A percentile compares a stretch with the other conserved stretches of the same genome.
Conservation (phyloP, 2,797 vertebrate genomes). For the Orientallactaga sibirica region DNA sequence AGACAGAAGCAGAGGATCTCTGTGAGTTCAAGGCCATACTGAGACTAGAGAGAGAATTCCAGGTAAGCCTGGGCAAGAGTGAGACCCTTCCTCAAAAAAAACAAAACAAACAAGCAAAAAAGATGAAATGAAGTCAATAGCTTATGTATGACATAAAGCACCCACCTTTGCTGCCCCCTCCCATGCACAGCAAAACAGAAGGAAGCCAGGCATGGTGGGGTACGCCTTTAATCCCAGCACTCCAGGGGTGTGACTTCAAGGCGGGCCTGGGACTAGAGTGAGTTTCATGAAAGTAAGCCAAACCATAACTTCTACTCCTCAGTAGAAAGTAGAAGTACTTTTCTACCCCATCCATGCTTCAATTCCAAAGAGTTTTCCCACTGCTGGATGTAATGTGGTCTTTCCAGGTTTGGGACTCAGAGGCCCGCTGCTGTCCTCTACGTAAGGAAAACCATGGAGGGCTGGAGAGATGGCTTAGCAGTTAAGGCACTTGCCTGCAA, state of each 20-base stretch:
- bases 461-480: too few species aligned
- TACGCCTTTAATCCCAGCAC: too few species aligned
- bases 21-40: too few species aligned
- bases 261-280: too few species aligned
- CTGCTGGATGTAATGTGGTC: not conserved
- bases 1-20: too few species aligned
- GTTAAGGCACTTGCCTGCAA: too few species aligned
- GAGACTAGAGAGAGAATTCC: too few species aligned
- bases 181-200: not conserved
- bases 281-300: too few species aligned
- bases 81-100: too few species aligned
- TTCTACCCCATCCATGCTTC: not conserved
- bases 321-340: not conserved
- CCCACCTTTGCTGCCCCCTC: not conserved
- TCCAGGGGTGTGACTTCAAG: too few species aligned
- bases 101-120: not conserved
- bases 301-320: not conserved
- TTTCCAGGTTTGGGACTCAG: not conserved
- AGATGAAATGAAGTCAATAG: not conserved
- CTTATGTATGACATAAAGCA: not conserved
- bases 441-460: too few species aligned
- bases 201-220: not conserved
- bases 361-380: slow-evolving; percentile 35
- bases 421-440: not conserved
- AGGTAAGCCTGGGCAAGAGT: too few species aligned